These are phyloP conservation scores for Perca schrenkii DNA, from an alignment of 2,113 vertebrate genomes.

Conservation along the genomic window DNA sequence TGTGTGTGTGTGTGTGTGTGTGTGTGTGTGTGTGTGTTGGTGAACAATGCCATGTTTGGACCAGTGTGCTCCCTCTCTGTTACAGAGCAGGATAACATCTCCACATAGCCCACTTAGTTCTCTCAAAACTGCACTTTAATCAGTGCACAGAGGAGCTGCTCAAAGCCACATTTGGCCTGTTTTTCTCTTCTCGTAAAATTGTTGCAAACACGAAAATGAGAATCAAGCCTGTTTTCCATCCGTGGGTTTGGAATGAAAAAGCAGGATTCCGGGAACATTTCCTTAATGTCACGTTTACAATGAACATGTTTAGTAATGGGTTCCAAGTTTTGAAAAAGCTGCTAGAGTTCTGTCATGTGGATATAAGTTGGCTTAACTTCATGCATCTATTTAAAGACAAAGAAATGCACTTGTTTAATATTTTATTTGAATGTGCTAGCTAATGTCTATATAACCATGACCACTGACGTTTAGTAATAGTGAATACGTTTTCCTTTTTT, in stretches of 20 bases:
- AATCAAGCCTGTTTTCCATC: conserved; percentile 12
- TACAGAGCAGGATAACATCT: neutral
- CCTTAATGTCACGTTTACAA: neutral
- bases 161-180: neutral
- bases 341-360: neutral
- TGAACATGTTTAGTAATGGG: conserved; percentile 24
- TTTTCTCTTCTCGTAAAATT: conserved; percentile 41
- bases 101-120: neutral
- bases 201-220: conserved; percentile 19
- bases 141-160: neutral
- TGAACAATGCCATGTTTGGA: conserved; percentile 19
- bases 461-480: neutral
- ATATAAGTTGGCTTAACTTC: neutral
- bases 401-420: neutral
- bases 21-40: neutral
- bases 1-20: conserved; percentile 20
- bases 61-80: neutral
- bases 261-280: conserved; percentile 11
- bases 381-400: conserved; percentile 14
- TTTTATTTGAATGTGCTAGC: neutral
- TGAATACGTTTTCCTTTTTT: neutral
- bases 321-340: conserved; percentile 21
- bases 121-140: neutral
- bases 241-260: conserved; percentile 1
- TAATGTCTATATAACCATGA: neutral